Base-by-base conservation (phyloP, 2,113 vertebrate genomes). In the Todiramphus chloris region DNA sequence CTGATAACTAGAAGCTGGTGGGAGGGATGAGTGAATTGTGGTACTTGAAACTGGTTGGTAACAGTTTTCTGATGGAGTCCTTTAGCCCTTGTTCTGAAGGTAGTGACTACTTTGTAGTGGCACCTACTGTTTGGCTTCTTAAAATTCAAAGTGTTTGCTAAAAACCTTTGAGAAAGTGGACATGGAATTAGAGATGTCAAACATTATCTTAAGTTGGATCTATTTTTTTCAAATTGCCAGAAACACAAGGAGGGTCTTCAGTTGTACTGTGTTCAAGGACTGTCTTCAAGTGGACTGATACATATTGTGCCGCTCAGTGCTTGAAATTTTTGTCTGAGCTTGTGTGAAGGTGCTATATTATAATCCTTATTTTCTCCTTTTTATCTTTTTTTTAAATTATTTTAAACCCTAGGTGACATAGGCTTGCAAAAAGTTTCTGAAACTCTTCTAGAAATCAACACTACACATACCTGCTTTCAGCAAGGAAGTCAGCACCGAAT, bases 371-470 rank as follows among this genome's bases (percentile, higher is more conserved):
- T 51, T 63, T 2, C 12, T 16, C 1, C 48, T 48, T 23, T 48
- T 48, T 23, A 48, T 7, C 21, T 20, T 23, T 66, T 58, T 50
- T 6, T n/a, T n/a, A n/a, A n/a, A n/a, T n/a, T n/a, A n/a, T n/a
- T n/a, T n/a, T 37, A 55, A 72, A 63, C 27, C 21, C 11, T 94
- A 99, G 99, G 99, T 92, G 98, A 99, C 10, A 77, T 98, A 75
- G 21, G 25, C 21, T 81, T 97, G 76, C 96, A 31, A 79, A 98
- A 43, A n/a, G 25, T 93, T 55, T 98, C 98, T 17, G 96, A 43
- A 76, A 97, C 63, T 21, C 98, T 99, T 56, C 87, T 99, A 94
- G 98, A 99, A 50, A 98, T 98, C 96, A 99, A 98, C 91, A 98
- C 97, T 60, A 98, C 98, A 0, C 2, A 0, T 3, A 74, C 13